Evolutionary conservation across 1,140 invertebrate species (phyloP), one percentile per base, ranked within the genome.

Genomic region (Geopemphigus sp.): DNA sequence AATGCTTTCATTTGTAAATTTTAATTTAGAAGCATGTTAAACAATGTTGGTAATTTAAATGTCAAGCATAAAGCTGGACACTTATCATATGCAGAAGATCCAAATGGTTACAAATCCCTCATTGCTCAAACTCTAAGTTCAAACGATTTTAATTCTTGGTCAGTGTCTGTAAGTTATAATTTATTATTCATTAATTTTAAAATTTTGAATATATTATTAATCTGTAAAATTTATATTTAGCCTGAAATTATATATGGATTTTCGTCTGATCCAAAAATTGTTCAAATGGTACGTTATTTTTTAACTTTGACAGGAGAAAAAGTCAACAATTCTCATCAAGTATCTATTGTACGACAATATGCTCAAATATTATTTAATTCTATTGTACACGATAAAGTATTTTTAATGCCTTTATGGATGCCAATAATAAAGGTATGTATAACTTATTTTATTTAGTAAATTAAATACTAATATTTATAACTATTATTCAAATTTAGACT

Each of bases 51-150:
- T 63, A 90, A 89, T 45, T 86, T 98, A 17, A 91, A 92, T 84
- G 92, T 97, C 0, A 97, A 97, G 85, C 94, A 95, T 84, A 90
- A 92, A 83, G 94, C 94, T 19, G 95, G 95, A 4, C 94, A 94
- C 85, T 87, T 97, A 1, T 94, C 94, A 0, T 95, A 97, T 85
- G 84, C 90, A 4, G 93, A 95, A 85, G 95, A 97, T 87, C 94
- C 95, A 17, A 90, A 95, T 84, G 92, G 94, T 19, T 94, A 93
- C 84, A 89, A 92, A 84, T 94, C 92, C 84, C 88, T 95, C 78
- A 85, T 96, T 54, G 93, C 94, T 0, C 91, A 93, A 83, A 92
- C 92, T 0, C 85, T 96, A n/a, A 94, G 93, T 0, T 90, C 91
- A 24, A 92, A 95, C 83, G 90, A 92, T 83, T 87, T 90, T 63